Base-by-base conservation (phyloP, 2,888 invertebrate genomes). In the Nesidiocoris tenuis region DNA sequence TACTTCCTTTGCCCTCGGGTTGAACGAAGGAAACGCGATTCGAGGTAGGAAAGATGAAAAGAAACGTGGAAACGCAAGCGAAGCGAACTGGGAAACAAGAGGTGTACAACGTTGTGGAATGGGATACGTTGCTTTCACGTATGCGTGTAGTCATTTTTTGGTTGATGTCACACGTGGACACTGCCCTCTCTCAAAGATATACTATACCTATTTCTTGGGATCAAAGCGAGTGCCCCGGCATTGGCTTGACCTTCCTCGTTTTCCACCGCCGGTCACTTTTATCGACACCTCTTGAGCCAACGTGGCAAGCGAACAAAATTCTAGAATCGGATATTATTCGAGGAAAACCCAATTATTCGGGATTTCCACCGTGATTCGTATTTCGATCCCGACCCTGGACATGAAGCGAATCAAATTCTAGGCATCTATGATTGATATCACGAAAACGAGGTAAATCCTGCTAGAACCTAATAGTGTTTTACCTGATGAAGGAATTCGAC, bases 141-240 rank as follows among this genome's bases (percentile, higher is more conserved):
- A 65, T 74, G 63, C 64, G 74, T 63, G 55, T 64, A 74, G 64
- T 74, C 39, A 74, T 74, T 74, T 74, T 74, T 64, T 64, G 74
- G 74, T 74, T 74, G 64, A 54, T 24, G 74, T 63, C 55, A 54
- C 74, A 71, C 61, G 71, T 71, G 39, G 39, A 39, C 39, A 39
- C 39, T 39, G 39, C 39, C 39, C 39, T 12, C 39, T 39, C 39
- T 7, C 3, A 39, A 39, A 39, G 39, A 1, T 61, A 55, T 16
- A 21, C 7, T 12, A 17, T 57, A 21, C 56, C 17, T 22, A 24
- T 59, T 68, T 57, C 68, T 57, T 22, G 39, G 57, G 68, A 68
- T 68, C 68, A 68, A 68, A 68, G 68, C 39, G n/a, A 25, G 54
- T 39, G 39, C 39, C 5, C 5, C 3, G 12, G 39, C 57, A n/a